Conservation (phyloP, 1,140 invertebrate genomes). For the Bombus haemorrhoidalis region DNA sequence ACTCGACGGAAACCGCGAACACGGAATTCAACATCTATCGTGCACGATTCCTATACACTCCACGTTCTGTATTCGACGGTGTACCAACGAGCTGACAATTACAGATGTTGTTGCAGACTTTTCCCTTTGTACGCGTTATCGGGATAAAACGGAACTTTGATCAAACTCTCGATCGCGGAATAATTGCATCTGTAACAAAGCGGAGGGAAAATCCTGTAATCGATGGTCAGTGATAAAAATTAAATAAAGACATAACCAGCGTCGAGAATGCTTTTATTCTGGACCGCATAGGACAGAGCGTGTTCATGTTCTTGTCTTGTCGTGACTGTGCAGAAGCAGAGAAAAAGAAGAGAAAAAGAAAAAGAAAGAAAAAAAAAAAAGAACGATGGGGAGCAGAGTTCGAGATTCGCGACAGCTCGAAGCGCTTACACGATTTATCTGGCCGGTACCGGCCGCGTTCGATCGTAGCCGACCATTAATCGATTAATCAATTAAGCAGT, state of each 20-base stretch:
- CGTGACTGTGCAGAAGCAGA: constrained; percentile 11
- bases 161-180: not conserved
- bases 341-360: not conserved
- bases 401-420: constrained; percentile 49
- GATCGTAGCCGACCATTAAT: constrained; percentile 63
- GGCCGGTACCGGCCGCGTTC: constrained; percentile 38
- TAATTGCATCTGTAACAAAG: not conserved
- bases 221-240: constrained; percentile 4
- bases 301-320: constrained; percentile 57
- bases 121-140: not conserved
- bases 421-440: constrained; percentile 61
- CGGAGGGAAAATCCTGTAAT: no score
- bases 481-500: constrained; percentile 75
- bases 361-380: not conserved
- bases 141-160: constrained; percentile 23
- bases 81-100: constrained; percentile 53
- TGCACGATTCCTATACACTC: constrained; percentile 3
- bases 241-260: constrained; percentile 43
- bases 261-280: constrained; percentile 22
- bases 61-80: constrained; percentile 32
- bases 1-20: constrained; percentile 50
- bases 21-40: constrained; percentile 26
- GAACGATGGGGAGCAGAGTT: not conserved
- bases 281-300: constrained; percentile 10
- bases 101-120: constrained; percentile 46